Evolutionary conservation across 1,140 invertebrate genomes (phyloP).

Genomic region (Tyrophagus putrescentiae): DNA sequence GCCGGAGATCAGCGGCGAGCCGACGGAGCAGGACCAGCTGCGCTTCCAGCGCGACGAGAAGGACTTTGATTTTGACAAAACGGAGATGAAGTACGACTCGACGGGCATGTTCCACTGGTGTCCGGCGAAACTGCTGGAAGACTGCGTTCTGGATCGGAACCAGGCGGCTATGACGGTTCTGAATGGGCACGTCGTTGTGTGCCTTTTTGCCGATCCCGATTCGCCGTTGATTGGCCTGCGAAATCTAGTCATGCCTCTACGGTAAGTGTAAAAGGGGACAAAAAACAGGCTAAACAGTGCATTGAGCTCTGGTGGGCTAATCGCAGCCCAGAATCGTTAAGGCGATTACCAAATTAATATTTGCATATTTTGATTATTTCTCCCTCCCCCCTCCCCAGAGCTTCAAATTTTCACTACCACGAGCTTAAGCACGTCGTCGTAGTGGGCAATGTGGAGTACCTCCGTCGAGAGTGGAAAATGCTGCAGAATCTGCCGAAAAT

Average conservation of each 20-base stretch:
- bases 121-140: conserved; percentile 82
- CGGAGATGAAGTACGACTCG: conserved; percentile 97
- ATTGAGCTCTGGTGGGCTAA: not conserved
- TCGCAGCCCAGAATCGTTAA: not conserved
- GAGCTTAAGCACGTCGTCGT: conserved; percentile 99
- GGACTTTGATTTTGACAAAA: conserved; percentile 93
- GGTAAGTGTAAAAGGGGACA: no score
- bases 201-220: conserved; percentile 92
- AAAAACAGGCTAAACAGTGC: no score
- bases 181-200: conserved; percentile 94
- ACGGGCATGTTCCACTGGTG: conserved; percentile 99
- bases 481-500: conserved; percentile 98
- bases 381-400: conserved; percentile 40
- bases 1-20: conserved; percentile 68
- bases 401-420: conserved; percentile 98
- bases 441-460: conserved; percentile 94
- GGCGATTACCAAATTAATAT: no score
- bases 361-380: no score
- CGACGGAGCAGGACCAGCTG: conserved; percentile 55
- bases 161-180: conserved; percentile 97
- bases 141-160: conserved; percentile 93
- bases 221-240: conserved; percentile 86
- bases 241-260: conserved; percentile 87
- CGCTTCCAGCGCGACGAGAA: conserved; percentile 71
- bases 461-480: conserved; percentile 93